Conservation (phyloP, 2,797 vertebrate species). For the Artibeus jamaicensis region DNA sequence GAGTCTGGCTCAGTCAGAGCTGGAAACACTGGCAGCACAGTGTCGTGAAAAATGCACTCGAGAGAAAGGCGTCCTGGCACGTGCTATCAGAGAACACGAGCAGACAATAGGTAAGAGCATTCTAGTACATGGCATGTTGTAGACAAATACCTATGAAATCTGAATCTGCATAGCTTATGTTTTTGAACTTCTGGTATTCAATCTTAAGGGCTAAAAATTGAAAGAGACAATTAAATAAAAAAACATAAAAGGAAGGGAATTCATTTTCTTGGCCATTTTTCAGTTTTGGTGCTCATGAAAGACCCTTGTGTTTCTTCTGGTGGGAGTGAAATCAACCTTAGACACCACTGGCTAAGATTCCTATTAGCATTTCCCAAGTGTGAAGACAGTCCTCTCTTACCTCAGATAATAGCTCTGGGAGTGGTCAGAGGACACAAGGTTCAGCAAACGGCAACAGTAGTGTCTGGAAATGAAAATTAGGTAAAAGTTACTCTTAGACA, state of each 20-base stretch:
- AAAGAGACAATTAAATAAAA: conserved; percentile 2
- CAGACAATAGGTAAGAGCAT: background rate
- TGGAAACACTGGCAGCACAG: background rate
- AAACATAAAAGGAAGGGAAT: background rate
- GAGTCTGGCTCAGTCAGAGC: background rate
- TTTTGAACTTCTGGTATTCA: background rate
- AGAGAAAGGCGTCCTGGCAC: background rate
- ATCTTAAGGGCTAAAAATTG: background rate
- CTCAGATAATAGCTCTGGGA: background rate
- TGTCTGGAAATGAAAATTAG: conserved; percentile 45
- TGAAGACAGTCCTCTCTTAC: conserved; percentile 40
- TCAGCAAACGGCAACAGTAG: background rate
- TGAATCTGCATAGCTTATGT: background rate
- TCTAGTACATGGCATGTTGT: background rate
- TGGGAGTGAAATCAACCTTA: background rate
- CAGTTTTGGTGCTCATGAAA: background rate
- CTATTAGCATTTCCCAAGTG: background rate
- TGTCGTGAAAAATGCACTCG: background rate
- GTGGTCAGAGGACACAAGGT: background rate
- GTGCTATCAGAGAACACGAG: background rate
- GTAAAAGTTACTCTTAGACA: background rate
- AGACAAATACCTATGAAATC: background rate
- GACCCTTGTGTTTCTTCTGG: background rate
- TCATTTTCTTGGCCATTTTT: background rate
- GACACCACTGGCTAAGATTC: background rate